Conservation (phyloP, 2,888 invertebrate genomes). For the Meiosimyza platycephala region DNA sequence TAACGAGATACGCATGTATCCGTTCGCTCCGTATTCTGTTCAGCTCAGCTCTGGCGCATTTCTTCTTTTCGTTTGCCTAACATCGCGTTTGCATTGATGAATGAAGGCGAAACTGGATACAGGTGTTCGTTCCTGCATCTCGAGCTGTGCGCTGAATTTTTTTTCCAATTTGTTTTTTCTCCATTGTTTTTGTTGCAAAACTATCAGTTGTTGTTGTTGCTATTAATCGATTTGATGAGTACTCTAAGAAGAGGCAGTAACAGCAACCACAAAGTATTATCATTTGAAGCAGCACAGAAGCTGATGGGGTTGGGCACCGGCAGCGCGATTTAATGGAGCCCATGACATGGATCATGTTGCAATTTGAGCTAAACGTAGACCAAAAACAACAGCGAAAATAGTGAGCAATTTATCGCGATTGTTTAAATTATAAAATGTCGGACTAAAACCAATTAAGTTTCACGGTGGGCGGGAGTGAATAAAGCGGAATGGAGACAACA, state of each 20-base stretch:
- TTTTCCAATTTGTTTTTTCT: no score
- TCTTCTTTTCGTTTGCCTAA: background rate
- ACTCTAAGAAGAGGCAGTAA: background rate
- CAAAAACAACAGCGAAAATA: conserved; percentile 21
- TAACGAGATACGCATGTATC: conserved; percentile 37
- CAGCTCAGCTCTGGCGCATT: background rate
- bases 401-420: conserved; percentile 25
- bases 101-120: conserved; percentile 35
- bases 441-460: conserved; percentile 29
- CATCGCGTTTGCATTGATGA: conserved; percentile 33
- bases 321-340: conserved; percentile 24
- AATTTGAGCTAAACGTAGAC: background rate
- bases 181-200: background rate
- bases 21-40: background rate
- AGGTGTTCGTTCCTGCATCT: conserved; percentile 27
- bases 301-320: conserved; percentile 27
- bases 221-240: conserved; percentile 33
- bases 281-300: conserved; percentile 31
- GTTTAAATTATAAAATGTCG: conserved; percentile 15
- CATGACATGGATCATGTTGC: conserved; percentile 24
- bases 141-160: no score
- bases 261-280: conserved; percentile 24
- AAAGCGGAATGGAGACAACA: background rate
- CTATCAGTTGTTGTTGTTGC: conserved; percentile 8
- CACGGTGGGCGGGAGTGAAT: conserved; percentile 17